A percentile compares a stretch with the other conserved stretches of the same genome.
These are phyloP conservation scores for Phocides pigmalion DNA, from an alignment of 1,140 invertebrate genomes.

Conservation along the genomic window DNA sequence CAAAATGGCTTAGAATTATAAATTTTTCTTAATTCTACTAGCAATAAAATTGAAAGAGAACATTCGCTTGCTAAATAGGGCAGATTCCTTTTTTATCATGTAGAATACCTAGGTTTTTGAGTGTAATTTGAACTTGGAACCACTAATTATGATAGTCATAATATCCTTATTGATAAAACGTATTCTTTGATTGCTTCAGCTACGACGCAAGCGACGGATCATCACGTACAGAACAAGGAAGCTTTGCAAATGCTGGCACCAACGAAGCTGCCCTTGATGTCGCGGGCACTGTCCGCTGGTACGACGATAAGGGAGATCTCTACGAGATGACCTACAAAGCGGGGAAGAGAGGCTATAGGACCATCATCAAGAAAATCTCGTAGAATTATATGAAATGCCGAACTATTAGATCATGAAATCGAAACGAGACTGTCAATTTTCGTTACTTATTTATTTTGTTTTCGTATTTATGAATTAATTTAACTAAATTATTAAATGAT, in stretches of 20 bases:
- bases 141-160: too few relatives aligned
- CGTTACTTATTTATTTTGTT: constrained; percentile 47
- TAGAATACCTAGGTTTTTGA: too few relatives aligned
- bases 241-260: constrained; percentile 76
- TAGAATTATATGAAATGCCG: constrained; percentile 36
- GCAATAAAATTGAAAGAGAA: too few relatives aligned
- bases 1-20: too few relatives aligned
- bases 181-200: constrained; percentile 58
- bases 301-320: constrained; percentile 87
- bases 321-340: constrained; percentile 88
- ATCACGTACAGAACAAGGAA: constrained; percentile 70
- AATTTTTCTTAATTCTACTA: too few relatives aligned
- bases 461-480: constrained; percentile 52
- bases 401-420: background rate
- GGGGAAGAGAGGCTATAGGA: constrained; percentile 82
- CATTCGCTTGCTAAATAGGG: too few relatives aligned
- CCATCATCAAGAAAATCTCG: constrained; percentile 69
- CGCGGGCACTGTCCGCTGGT: constrained; percentile 85
- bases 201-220: constrained; percentile 78
- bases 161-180: too few relatives aligned
- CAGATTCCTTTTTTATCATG: too few relatives aligned
- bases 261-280: constrained; percentile 86
- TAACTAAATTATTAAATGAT: constrained; percentile 51
- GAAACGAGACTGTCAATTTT: constrained; percentile 45
- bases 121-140: too few relatives aligned